Base-by-base conservation (phyloP, 2,797 vertebrate species). In the Capromys pilorides region DNA sequence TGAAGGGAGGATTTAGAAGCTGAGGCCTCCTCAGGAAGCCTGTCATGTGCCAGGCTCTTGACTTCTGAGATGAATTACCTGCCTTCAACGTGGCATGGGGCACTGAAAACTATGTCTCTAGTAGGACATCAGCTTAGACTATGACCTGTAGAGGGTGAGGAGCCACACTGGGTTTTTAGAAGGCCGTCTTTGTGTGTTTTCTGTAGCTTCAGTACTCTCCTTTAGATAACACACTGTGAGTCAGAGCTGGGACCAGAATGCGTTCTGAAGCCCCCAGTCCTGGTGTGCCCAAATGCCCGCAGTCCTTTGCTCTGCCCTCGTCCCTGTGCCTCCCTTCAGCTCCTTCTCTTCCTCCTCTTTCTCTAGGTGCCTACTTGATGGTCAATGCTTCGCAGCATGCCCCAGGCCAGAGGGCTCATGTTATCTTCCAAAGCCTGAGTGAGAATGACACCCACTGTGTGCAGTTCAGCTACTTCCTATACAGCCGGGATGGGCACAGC, bases 371-470 rank as follows among this genome's bases (percentile, higher is more conserved):
- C 94, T 99, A 99, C 96, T 98, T 99, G 98, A 98, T 99, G 99
- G 99, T 99, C 94, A 99, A 99, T 77, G 98, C 99, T 67, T 99
- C 99, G n/a, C 99, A 99, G 98, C 99, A 99, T 75, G 95, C 96
- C 1, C 96, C 98, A 0, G 99, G 99, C 64, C 99, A 99, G 97
- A 98, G 98, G 41, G 99, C 99, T 82, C 99, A 99, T 92, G 97
- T 99, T 86, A 98, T 99, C 19, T 98, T 99, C 93, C 99, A 99
- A 88, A 98, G 99, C 0, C 98, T 99, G 97, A 99, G 99, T 0
- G 99, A 99, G 98, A 99, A 99, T 18, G 99, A 99, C 98, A 99
- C 99, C 22, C 99, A 99, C 97, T 99, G 99, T 97, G 98, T 99
- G 49, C 99, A 99, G 98, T 99, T 99, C 98, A 99, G 99, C 98